Evolutionary conservation across 1,140 invertebrate genomes (phyloP), one percentile per base, ranked within the genome.

Genomic region (Schlechtendalia chinensis): DNA sequence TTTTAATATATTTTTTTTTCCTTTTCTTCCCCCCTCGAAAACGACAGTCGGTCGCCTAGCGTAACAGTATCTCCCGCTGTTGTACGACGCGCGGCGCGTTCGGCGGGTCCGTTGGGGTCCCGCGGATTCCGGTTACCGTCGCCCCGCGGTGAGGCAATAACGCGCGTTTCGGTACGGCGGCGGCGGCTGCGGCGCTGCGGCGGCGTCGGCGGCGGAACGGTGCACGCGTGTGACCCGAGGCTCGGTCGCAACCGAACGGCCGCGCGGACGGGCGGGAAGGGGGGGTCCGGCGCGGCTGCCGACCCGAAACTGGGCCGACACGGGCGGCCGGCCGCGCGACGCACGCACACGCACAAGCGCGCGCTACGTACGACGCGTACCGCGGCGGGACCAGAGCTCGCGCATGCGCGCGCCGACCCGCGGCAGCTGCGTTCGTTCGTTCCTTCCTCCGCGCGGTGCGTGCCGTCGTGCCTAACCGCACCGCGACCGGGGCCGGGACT

Each of bases 221-320:
- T 2, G 67, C 4, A 11, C 16, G 59, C n/a, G 53, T 32, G 56
- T 32, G 47, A 32, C 72, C 59, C 59, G 2, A 29, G 16, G 27
- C 59, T 29, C 29, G 8, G n/a, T n/a, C 27, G 16, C 12, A 61
- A 29, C 59, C 27, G 59, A 53, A 54, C 11, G 54, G 72, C 12
- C 54, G 72, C 72, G 72, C 56, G 56, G 72, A 12, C 72, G 32
- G 53, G 10, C 53, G 24, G 59, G 2, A 27, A 8, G 61, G n/a
- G 3, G 61, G 14, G 11, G 0, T 4, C 12, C 29, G 63, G 63
- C 16, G 1, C n/a, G 19, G n/a, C 8, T 19, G 56, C 29, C 12
- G 72, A 24, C 72, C 72, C 72, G 72, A 77, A 77, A 77, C 72
- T 77, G 72, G 72, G 72, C 72, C 72, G 72, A 77, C 56, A 77